Conservation (phyloP, 2,113 vertebrate species). For the Cyphomyrus plagiostoma region DNA sequence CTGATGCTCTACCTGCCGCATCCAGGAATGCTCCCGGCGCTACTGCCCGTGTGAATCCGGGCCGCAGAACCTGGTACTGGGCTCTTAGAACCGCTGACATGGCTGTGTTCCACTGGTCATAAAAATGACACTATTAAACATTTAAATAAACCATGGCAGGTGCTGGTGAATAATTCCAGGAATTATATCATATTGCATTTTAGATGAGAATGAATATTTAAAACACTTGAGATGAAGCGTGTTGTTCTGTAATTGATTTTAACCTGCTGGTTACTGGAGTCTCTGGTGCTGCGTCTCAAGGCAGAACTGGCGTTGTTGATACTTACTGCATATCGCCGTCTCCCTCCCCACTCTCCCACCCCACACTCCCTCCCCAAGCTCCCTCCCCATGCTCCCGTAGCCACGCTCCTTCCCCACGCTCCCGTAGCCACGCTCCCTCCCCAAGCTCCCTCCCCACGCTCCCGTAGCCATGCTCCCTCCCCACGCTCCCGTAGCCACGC, state of each 20-base stretch:
- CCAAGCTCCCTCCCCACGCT: too few relatives aligned
- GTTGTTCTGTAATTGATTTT: conserved; percentile 1
- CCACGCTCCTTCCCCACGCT: neutral
- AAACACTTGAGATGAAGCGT: neutral
- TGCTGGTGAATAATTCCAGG: neutral
- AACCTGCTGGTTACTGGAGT: neutral
- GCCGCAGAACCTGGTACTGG: neutral
- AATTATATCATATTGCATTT: conserved; percentile 2
- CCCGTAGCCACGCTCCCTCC: too few relatives aligned
- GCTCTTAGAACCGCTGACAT: neutral
- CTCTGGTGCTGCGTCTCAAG: neutral
- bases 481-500: too few relatives aligned
- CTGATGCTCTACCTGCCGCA: neutral
- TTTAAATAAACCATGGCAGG: neutral
- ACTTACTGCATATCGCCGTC: neutral
- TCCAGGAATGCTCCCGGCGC: neutral
- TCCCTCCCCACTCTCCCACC: neutral
- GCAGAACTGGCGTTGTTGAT: neutral
- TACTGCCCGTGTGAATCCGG: neutral
- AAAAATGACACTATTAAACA: neutral
- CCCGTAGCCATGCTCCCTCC: too few relatives aligned
- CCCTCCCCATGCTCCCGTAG: neutral
- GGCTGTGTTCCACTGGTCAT: neutral
- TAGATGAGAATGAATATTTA: conserved; percentile 6
- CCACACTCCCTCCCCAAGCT: neutral